Percentiles rank a stretch among this genome's conserved stretches.
Conservation (phyloP, 2,888 invertebrate species). For the Cheiracanthium punctorium region DNA sequence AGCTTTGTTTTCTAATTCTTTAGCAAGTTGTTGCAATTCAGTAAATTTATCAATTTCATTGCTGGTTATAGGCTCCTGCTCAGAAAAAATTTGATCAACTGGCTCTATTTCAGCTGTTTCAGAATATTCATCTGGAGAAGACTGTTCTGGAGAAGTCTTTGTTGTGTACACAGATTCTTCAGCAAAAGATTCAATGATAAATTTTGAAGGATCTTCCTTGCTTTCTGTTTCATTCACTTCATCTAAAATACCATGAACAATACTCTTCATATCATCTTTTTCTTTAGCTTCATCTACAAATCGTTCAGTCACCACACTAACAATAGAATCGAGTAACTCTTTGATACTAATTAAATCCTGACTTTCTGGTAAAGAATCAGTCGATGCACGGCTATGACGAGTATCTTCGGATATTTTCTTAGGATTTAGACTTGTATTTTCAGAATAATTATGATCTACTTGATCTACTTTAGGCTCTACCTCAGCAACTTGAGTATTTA, state of each 20-base stretch:
- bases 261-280: neutral
- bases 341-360: constrained; percentile 71
- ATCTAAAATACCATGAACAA: neutral
- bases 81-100: neutral
- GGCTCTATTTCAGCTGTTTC: neutral
- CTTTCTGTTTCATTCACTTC: neutral
- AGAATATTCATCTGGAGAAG: neutral
- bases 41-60: constrained; percentile 38
- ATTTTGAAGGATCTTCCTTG: constrained; percentile 10
- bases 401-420: constrained; percentile 7
- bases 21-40: constrained; percentile 29
- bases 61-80: neutral
- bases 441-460: constrained; percentile 51
- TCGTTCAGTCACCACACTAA: constrained; percentile 70
- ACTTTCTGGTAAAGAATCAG: constrained; percentile 72
- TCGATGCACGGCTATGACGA: constrained; percentile 51
- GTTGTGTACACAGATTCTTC: constrained; percentile 58
- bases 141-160: neutral
- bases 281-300: constrained; percentile 48
- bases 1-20: constrained; percentile 55
- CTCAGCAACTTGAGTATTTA: neutral
- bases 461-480: constrained; percentile 21
- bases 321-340: constrained; percentile 71
- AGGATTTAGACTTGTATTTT: neutral
- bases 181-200: constrained; percentile 27